Evolutionary conservation across 2,113 vertebrate genomes (phyloP).

Genomic region (Brachypteracias leptosomus): DNA sequence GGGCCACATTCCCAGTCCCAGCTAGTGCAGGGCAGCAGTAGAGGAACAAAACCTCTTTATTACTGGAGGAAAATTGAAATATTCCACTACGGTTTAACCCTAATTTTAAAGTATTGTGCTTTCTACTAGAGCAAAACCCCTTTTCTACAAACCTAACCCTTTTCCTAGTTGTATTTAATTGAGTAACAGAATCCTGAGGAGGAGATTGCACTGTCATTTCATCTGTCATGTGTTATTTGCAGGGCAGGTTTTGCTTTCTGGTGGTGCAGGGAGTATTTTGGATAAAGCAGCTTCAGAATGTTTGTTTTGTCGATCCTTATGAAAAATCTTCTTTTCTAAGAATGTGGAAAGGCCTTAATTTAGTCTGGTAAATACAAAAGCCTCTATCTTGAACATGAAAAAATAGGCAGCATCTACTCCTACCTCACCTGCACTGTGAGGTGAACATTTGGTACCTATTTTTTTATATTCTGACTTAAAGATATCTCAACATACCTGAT

Average conservation of each 20-base stretch:
- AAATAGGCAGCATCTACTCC: not conserved
- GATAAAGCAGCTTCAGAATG: not conserved
- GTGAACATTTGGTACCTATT: not conserved
- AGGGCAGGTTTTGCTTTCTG: not conserved
- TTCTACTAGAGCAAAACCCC: not conserved
- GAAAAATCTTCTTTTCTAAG: not conserved
- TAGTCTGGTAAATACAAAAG: not conserved
- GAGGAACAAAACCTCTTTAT: not conserved
- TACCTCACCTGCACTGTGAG: not conserved
- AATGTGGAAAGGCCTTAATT: not conserved
- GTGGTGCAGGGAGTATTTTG: not conserved
- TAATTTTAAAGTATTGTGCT: not conserved
- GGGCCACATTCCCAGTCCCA: not conserved
- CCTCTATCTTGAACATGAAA: not conserved
- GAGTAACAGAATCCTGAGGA: not conserved
- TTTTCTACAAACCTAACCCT: not conserved
- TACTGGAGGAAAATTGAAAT: not conserved
- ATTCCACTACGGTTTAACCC: not conserved
- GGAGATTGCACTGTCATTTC: not conserved
- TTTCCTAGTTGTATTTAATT: not conserved
- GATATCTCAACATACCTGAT: not conserved
- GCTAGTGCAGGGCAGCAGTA: not conserved
- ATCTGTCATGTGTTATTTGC: not conserved
- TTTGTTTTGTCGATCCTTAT: not conserved
- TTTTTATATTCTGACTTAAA: not conserved